Percentiles rank a stretch among this genome's conserved stretches.
These are phyloP conservation scores for Camptogramma bilineatum DNA, from an alignment of 2,888 invertebrate species.

Conservation along the genomic window DNA sequence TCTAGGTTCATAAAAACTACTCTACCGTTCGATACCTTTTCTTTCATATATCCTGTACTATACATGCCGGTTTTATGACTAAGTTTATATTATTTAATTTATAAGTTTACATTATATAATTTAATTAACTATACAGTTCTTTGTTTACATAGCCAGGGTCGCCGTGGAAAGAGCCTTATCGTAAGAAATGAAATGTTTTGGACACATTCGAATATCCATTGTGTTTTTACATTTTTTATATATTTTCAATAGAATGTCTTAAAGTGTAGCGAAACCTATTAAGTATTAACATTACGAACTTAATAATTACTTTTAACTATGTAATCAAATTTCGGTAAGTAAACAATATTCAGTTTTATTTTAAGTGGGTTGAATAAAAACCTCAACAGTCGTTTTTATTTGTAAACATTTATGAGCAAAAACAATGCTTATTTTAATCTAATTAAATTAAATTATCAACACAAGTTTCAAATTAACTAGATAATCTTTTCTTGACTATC, in stretches of 20 bases:
- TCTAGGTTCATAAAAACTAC: slow-evolving; percentile 9
- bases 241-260: too few species aligned
- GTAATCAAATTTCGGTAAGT: too few species aligned
- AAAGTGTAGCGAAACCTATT: too few species aligned
- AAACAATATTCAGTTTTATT: too few species aligned
- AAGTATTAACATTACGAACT: too few species aligned
- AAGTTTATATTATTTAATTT: slow-evolving; percentile 2
- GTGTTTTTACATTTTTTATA: not conserved
- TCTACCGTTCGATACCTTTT: slow-evolving; percentile 14
- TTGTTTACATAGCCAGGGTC: slow-evolving; percentile 59
- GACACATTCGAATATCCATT: not conserved
- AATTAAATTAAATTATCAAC: too few species aligned
- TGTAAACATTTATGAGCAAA: too few species aligned
- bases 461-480: too few species aligned
- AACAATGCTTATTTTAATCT: too few species aligned
- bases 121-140: slow-evolving; percentile 59
- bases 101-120: slow-evolving; percentile 21
- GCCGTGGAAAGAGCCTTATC: slow-evolving; percentile 44
- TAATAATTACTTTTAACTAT: too few species aligned
- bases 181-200: not conserved
- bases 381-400: too few species aligned
- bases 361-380: not conserved
- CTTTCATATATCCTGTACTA: slow-evolving; percentile 24
- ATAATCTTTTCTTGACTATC: too few species aligned
- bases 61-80: slow-evolving; percentile 13